A percentile compares a stretch with the other conserved stretches of the same genome.
Evolutionary conservation across 2,797 vertebrate genomes (phyloP).

Genomic region (Onychomys torridus): DNA sequence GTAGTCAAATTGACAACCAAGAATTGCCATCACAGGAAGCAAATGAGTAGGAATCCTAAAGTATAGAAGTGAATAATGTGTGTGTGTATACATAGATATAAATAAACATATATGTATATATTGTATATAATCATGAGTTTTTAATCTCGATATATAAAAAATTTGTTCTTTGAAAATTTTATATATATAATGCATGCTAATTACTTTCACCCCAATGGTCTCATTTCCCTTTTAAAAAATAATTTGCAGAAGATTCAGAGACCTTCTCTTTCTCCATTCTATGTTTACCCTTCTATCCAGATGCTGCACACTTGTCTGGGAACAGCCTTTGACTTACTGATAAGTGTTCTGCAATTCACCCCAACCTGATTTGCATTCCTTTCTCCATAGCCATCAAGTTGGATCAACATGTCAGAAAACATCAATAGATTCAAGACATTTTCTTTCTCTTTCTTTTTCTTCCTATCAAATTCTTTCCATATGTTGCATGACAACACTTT

Average conservation of each 20-base stretch:
- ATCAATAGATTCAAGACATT: background rate
- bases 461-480: background rate
- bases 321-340: background rate
- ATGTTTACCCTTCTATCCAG: no score
- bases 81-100: background rate
- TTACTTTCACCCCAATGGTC: background rate
- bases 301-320: background rate
- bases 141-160: background rate
- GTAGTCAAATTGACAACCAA: no score
- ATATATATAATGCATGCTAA: background rate
- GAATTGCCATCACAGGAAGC: background rate
- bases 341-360: background rate
- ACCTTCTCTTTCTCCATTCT: background rate
- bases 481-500: background rate
- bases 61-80: background rate
- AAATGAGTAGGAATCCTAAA: background rate
- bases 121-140: background rate
- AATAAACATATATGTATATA: background rate
- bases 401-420: background rate
- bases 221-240: background rate
- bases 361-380: background rate
- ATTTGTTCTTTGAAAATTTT: background rate
- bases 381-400: background rate
- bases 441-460: conserved; percentile 6
- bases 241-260: background rate